phyloP scores from a whole-genome alignment of 2,797 vertebrate genomes.

The Anabas testudineus region DNA sequence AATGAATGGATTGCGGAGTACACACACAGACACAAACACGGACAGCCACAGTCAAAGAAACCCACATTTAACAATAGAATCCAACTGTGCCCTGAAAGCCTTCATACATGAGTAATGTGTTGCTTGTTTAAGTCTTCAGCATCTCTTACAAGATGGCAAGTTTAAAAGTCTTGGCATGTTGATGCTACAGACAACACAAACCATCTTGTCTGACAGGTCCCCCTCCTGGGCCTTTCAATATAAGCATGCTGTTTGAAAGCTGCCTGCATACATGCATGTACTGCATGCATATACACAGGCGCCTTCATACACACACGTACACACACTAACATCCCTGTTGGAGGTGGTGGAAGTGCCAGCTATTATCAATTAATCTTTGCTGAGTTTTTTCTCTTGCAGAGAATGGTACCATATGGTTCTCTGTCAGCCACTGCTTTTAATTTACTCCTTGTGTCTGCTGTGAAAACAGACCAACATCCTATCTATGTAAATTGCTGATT shows the following conservation, averaged over 20 bases:
- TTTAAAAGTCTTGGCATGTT: slow-evolving; percentile 75
- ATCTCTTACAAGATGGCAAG: slow-evolving; percentile 70
- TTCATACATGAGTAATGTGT: slow-evolving; percentile 72
- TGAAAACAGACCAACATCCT: slow-evolving; percentile 84
- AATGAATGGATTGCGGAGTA: slow-evolving; percentile 34
- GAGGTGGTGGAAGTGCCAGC: slow-evolving; percentile 84
- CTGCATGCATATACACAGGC: slow-evolving; percentile 42
- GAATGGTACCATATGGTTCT: slow-evolving; percentile 86
- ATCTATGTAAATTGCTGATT: slow-evolving; percentile 83
- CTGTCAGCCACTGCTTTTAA: slow-evolving; percentile 88
- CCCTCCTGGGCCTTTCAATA: slow-evolving; percentile 80
- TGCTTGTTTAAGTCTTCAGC: slow-evolving; percentile 77
- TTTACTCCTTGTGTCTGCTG: slow-evolving; percentile 85
- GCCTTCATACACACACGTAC: slow-evolving; percentile 22
- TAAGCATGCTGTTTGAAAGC: slow-evolving; percentile 81
- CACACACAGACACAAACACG: slow-evolving; percentile 33
- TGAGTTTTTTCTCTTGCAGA: slow-evolving; percentile 80
- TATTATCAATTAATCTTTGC: slow-evolving; percentile 88
- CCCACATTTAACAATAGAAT: slow-evolving; percentile 51
- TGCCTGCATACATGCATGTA: slow-evolving; percentile 64
- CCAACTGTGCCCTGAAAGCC: slow-evolving; percentile 60
- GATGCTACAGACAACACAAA: slow-evolving; percentile 74
- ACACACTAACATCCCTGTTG: slow-evolving; percentile 74
- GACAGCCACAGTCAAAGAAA: slow-evolving; percentile 51
- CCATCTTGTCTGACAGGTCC: slow-evolving; percentile 79